Conservation (phyloP, 2,888 invertebrate species). For the Bedellia somnulentella region DNA sequence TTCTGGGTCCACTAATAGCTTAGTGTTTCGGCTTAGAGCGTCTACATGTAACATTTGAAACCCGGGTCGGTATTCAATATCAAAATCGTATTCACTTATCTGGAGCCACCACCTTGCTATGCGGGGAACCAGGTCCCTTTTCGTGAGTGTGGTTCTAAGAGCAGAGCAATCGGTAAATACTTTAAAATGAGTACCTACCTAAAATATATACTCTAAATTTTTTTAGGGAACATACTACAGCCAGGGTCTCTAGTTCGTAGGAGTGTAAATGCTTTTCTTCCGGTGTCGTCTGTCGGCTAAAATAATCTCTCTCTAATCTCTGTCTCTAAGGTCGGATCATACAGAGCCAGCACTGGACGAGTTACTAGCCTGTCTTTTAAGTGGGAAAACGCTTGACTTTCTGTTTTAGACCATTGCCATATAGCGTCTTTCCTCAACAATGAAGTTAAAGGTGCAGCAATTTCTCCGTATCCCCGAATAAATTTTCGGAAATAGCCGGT, state of each 20-base stretch:
- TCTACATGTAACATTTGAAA: conserved; percentile 18
- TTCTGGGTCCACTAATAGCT: not conserved
- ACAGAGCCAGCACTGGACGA: conserved; percentile 8
- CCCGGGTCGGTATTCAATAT: conserved; percentile 16
- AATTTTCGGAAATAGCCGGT: conserved; percentile 15
- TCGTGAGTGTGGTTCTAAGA: too few relatives aligned
- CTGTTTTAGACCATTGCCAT: conserved; percentile 11
- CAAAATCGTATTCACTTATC: too few relatives aligned
- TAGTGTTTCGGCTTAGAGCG: conserved; percentile 8
- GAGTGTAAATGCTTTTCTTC: too few relatives aligned
- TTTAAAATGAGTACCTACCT: too few relatives aligned
- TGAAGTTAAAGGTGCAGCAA: conserved; percentile 12
- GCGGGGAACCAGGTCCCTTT: too few relatives aligned
- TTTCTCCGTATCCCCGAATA: conserved; percentile 11
- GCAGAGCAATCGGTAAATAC: too few relatives aligned
- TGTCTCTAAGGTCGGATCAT: conserved; percentile 11
- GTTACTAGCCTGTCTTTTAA: conserved; percentile 8
- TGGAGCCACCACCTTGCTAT: too few relatives aligned
- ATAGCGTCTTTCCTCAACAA: conserved; percentile 9
- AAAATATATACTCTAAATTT: too few relatives aligned
- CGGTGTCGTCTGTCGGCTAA: too few relatives aligned
- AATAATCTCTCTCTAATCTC: conserved; percentile 18
- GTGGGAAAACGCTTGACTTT: conserved; percentile 9
- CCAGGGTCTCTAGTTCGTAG: too few relatives aligned
- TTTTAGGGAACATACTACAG: too few relatives aligned